These are phyloP conservation scores for Mechanitis mazaeus DNA, from an alignment of 2,888 invertebrate genomes.

Conservation along the genomic window DNA sequence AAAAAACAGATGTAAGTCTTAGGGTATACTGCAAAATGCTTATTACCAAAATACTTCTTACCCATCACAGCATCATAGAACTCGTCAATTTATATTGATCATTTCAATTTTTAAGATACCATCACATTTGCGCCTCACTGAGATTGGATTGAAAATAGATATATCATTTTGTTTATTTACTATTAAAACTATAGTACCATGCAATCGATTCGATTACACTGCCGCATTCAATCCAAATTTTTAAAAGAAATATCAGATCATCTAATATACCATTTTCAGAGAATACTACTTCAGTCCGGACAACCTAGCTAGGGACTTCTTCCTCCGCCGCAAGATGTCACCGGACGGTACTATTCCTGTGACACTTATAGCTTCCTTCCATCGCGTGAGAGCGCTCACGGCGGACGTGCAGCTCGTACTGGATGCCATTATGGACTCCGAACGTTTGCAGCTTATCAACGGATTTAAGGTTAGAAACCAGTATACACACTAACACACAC, in stretches of 20 bases:
- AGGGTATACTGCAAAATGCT: neutral
- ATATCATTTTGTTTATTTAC: no score
- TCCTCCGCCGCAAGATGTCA: slow-evolving; percentile 97
- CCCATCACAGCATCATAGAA: no score
- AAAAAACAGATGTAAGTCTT: slow-evolving; percentile 92
- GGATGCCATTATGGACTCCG: slow-evolving; percentile 90
- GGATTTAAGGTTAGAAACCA: slow-evolving; percentile 80
- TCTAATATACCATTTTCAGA: slow-evolving; percentile 67
- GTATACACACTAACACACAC: neutral
- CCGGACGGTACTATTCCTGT: slow-evolving; percentile 94
- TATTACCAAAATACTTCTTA: no score
- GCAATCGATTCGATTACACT: no score
- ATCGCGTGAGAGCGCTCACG: slow-evolving; percentile 92
- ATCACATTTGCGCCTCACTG: no score
- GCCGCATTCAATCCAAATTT: no score
- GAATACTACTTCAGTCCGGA: slow-evolving; percentile 99
- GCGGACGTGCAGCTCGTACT: slow-evolving; percentile 89
- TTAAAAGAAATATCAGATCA: no score
- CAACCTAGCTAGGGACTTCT: slow-evolving; percentile 96
- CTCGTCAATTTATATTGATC: no score
- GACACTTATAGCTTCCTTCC: slow-evolving; percentile 95
- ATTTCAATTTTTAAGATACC: no score
- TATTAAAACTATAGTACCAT: no score
- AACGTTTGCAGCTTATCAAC: slow-evolving; percentile 86
- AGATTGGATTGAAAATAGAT: no score